Evolutionary conservation across 2,797 vertebrate genomes (phyloP).

Genomic region (Schizopygopsis pylzovi): DNA sequence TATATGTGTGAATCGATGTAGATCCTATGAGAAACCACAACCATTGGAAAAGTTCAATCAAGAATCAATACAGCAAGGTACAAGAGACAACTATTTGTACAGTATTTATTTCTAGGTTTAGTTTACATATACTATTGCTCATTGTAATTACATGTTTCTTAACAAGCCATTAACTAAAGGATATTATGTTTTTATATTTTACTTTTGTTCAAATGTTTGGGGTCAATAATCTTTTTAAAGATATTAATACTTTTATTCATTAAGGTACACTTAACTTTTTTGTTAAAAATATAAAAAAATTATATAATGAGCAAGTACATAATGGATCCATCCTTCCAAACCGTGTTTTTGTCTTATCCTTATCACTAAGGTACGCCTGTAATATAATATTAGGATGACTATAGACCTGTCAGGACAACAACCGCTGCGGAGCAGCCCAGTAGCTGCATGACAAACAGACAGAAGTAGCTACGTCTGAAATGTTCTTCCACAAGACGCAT

Average conservation of each 20-base stretch:
- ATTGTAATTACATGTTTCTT: background rate
- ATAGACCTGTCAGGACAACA: background rate
- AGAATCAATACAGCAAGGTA: background rate
- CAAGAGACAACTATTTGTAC: background rate
- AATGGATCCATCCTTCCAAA: background rate
- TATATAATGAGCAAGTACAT: background rate
- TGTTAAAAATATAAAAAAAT: background rate
- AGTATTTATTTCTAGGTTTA: background rate
- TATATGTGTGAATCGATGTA: slow-evolving; percentile 89
- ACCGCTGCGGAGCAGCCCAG: background rate
- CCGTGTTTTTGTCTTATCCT: background rate
- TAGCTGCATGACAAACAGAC: background rate
- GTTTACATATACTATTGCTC: background rate
- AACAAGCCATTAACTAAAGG: background rate
- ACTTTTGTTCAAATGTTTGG: background rate
- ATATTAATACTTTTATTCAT: background rate
- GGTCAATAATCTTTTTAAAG: background rate
- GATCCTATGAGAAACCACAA: slow-evolving; percentile 78
- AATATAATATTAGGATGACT: background rate
- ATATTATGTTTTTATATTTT: background rate
- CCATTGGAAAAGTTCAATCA: background rate
- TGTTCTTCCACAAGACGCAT: background rate
- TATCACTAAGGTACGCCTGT: background rate
- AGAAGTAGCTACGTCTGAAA: background rate
- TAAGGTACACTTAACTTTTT: background rate